These are phyloP conservation scores for Lichenostomus cassidix DNA, from an alignment of 2,113 vertebrate genomes.

Conservation along the genomic window DNA sequence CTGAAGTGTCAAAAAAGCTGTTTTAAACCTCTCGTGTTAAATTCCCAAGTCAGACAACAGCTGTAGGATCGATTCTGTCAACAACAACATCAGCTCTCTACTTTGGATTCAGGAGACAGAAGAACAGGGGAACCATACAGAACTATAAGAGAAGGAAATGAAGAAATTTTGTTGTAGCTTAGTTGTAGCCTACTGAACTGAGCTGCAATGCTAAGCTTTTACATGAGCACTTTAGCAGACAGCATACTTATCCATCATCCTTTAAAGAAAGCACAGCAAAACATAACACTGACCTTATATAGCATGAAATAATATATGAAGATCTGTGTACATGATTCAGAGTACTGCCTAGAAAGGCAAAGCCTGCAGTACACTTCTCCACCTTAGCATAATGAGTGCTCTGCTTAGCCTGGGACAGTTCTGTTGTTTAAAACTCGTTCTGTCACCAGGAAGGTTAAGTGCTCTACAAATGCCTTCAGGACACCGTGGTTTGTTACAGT, in stretches of 20 bases:
- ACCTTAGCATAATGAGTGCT: background rate
- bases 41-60: background rate
- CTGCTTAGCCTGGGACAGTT: background rate
- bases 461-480: background rate
- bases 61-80: background rate
- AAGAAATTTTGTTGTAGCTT: background rate
- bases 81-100: background rate
- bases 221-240: background rate
- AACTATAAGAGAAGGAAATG: background rate
- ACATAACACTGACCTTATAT: background rate
- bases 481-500: background rate
- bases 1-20: background rate
- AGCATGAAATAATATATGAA: background rate
- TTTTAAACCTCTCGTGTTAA: background rate
- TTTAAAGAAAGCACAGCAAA: background rate
- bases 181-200: background rate
- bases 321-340: fast-evolving
- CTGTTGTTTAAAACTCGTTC: background rate
- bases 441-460: background rate
- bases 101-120: background rate
- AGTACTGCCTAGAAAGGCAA: background rate
- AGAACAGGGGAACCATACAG: background rate
- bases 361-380: background rate
- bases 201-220: background rate
- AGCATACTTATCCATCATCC: background rate